phyloP scores from a whole-genome alignment of 2,888 invertebrate genomes.

The Taenaris catops region DNA sequence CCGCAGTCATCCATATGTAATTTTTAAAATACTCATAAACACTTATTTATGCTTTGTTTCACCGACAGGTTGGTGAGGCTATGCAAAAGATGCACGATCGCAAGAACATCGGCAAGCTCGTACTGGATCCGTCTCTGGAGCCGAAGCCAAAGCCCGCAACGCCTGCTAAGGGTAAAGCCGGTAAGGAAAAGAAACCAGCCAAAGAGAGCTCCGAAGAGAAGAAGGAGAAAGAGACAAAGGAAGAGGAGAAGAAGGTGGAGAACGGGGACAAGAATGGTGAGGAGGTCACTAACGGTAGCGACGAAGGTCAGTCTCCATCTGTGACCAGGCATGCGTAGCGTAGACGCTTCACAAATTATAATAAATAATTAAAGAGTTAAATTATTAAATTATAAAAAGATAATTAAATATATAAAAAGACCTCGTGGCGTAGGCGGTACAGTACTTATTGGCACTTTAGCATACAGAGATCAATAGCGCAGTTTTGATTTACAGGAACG shows the following conservation, averaged over 20 bases:
- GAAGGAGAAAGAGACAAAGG: conserved; percentile 80
- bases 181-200: conserved; percentile 84
- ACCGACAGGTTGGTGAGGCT: conserved; percentile 90
- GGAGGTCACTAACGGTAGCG: conserved; percentile 76
- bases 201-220: conserved; percentile 84
- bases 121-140: conserved; percentile 89
- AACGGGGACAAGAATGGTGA: conserved; percentile 74
- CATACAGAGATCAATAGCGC: too few relatives aligned
- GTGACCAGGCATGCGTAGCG: conserved; percentile 56
- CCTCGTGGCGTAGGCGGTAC: conserved; percentile 12
- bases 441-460: background rate
- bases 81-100: conserved; percentile 97
- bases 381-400: too few relatives aligned
- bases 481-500: too few relatives aligned
- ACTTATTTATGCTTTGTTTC: too few relatives aligned
- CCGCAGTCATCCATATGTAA: too few relatives aligned
- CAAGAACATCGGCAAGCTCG: conserved; percentile 93
- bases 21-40: too few relatives aligned
- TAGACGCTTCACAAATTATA: conserved; percentile 57
- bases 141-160: conserved; percentile 90
- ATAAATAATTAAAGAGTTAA: too few relatives aligned
- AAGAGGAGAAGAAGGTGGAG: conserved; percentile 71
- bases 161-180: conserved; percentile 86
- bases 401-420: conserved; percentile 18
- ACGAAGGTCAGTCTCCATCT: conserved; percentile 75